These are phyloP conservation scores for Pitta sordida DNA, from an alignment of 2,113 vertebrate species.

Conservation along the genomic window DNA sequence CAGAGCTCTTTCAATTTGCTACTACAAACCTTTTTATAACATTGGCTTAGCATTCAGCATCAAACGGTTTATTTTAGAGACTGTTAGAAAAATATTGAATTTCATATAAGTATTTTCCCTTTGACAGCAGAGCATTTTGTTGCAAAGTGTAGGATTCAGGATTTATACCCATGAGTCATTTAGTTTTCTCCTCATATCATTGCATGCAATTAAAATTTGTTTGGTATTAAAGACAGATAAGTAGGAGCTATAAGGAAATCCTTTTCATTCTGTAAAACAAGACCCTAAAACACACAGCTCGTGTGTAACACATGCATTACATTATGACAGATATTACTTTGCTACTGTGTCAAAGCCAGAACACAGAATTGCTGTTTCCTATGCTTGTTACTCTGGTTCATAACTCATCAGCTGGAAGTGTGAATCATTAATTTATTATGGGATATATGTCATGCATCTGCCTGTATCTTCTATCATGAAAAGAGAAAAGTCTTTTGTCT, in stretches of 20 bases:
- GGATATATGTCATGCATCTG: not conserved
- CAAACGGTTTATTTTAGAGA: not conserved
- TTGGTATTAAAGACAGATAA: not conserved
- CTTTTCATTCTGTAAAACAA: not conserved
- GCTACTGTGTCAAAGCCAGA: not conserved
- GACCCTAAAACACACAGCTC: not conserved
- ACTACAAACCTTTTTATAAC: not conserved
- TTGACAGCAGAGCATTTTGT: not conserved
- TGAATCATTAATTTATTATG: not conserved
- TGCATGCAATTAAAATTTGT: not conserved
- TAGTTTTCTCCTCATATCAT: not conserved
- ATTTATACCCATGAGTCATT: not conserved
- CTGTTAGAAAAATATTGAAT: not conserved
- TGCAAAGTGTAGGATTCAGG: not conserved
- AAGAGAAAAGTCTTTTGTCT: not conserved
- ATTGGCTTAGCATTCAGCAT: not conserved
- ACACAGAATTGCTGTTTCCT: not conserved
- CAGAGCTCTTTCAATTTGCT: not conserved
- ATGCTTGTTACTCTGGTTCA: not conserved
- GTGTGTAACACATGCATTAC: not conserved
- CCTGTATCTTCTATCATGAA: not conserved
- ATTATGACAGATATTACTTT: not conserved
- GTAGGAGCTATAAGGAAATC: not conserved
- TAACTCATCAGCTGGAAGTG: not conserved
- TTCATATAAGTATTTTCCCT: not conserved